Percentiles rank a stretch among this genome's conserved stretches.
Evolutionary conservation across 2,113 vertebrate genomes (phyloP).

Genomic region (Notarius lentiginosus): DNA sequence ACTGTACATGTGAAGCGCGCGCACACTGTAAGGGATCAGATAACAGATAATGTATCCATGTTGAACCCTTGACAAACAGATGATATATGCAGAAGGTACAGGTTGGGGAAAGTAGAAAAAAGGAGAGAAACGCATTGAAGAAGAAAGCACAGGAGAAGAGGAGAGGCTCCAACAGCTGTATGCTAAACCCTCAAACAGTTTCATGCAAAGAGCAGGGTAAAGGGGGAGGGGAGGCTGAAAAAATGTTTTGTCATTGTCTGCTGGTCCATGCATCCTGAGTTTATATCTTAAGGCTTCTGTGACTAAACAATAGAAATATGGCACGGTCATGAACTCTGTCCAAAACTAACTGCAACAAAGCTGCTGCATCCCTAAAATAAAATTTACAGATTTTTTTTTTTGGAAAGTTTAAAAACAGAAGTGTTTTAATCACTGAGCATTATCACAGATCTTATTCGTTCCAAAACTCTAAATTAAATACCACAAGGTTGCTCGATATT

Average conservation of each 20-base stretch:
- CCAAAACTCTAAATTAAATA: not conserved
- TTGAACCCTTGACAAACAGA: slow-evolving; percentile 1
- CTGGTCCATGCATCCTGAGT: slow-evolving; percentile 28
- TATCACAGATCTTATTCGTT: not conserved
- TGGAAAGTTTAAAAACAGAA: not conserved
- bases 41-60: slow-evolving; percentile 15
- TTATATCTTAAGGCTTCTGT: slow-evolving; percentile 11
- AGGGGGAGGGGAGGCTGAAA: slow-evolving; percentile 26
- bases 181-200: slow-evolving; percentile 49
- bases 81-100: not conserved
- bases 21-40: slow-evolving; percentile 15
- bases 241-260: slow-evolving; percentile 45
- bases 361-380: not conserved
- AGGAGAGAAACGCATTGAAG: not conserved
- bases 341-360: not conserved
- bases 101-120: slow-evolving; percentile 5
- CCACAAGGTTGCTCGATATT: not conserved
- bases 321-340: not conserved
- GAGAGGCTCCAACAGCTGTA: slow-evolving; percentile 43
- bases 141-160: slow-evolving; percentile 26
- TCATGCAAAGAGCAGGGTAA: slow-evolving; percentile 32
- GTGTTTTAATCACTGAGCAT: not conserved
- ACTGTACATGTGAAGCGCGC: slow-evolving; percentile 43
- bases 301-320: not conserved
- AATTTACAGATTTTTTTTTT: not conserved